phyloP scores from a whole-genome alignment of 2,113 vertebrate species.

The Gallinago media region DNA sequence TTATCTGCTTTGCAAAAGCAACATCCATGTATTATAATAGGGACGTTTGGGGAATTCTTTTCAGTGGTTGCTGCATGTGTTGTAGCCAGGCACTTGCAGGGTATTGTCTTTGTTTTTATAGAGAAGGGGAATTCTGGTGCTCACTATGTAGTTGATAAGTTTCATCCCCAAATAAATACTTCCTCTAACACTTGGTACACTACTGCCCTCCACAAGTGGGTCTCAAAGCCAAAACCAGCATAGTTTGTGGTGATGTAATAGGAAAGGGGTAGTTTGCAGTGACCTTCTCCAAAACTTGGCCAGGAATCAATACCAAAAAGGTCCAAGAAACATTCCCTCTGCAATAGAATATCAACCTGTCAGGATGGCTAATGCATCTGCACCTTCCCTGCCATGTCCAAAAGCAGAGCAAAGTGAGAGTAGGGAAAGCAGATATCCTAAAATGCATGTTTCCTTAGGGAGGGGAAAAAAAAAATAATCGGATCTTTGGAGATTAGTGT shows the following conservation, averaged over 20 bases:
- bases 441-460: neutral
- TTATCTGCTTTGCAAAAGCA: neutral
- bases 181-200: neutral
- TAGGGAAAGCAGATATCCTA: neutral
- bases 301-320: neutral
- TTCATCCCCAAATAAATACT: neutral
- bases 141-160: neutral
- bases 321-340: neutral
- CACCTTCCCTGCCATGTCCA: neutral
- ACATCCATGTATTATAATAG: neutral
- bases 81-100: neutral
- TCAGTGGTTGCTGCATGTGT: neutral
- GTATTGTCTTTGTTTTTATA: neutral
- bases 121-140: neutral
- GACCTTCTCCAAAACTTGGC: conserved; percentile 11
- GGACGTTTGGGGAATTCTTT: neutral
- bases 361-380: neutral
- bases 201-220: neutral
- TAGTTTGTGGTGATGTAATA: neutral
- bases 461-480: neutral
- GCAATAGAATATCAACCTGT: neutral
- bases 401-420: neutral
- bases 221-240: neutral
- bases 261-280: neutral
- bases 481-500: neutral